Base-by-base conservation (phyloP, 92 coral and sea anemone species). In the Porites cylindrica region DNA sequence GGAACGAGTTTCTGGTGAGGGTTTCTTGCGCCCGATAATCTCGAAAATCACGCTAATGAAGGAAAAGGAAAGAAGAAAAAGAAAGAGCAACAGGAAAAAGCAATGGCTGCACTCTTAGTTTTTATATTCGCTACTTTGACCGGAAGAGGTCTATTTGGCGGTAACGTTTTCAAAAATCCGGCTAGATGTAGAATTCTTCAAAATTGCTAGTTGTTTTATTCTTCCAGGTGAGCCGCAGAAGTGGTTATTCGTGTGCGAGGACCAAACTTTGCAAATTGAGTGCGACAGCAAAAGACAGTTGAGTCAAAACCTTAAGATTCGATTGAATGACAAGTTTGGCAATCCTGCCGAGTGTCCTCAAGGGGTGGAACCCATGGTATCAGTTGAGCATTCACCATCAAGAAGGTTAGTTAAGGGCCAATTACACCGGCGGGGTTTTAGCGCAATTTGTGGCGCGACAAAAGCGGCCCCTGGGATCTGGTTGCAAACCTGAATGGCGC, bases 151-250 rank as follows among this genome's bases (percentile, higher is more conserved):
- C 47, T 38, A 38, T 38, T 38, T 4, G 47, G 47, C 47, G 47
- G 47, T 6, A 38, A 38, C 47, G 47, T 38, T 4, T 38, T 38
- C 47, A 38, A 38, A 32, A 32, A 32, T 32, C 5, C 43, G 43
- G 43, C 43, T 32, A 32, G 5, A 13, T 54, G 61, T 10, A 56
- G 13, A 56, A n/a, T 16, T 73, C 7, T 10, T 18, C 8, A n/a
- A 3, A 51, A 6, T 23, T 50, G 18, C 4, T 52, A 6, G 26
- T 67, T 66, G 26, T n/a, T 7, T 24, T 3, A 14, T 51, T 59
- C 47, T 38, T 38, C 47, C 47, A 94, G 98, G 93, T 56, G 95
- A 90, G 59, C 93, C 98, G 11, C 87, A 92, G 80, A 94, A 92
- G 79, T 94, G 98, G 98, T 61, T 90, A 13, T 90, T 92, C 59